Evolutionary conservation across 1,140 invertebrate genomes (phyloP), one percentile per base, ranked within the genome.

Genomic region (Bombus confusus): DNA sequence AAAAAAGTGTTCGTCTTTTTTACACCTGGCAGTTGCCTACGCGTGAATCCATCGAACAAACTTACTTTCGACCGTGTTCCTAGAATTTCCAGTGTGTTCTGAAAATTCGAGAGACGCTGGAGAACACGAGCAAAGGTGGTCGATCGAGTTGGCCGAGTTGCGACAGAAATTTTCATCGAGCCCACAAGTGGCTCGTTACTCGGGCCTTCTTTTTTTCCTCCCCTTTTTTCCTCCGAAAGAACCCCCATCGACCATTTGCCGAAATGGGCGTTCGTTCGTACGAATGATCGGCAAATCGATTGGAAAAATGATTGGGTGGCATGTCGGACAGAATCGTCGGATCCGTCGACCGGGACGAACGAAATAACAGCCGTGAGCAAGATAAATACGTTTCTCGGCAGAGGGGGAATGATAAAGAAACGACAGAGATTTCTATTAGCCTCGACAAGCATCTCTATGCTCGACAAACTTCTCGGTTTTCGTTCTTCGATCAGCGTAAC

Each of bases 281-380:
- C 75, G 82, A 78, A 83, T 71, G 82, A 83, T 83, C 74, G 82
- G 72, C 37, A 83, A 83, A 83, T 78, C 82, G 82, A 68, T 83
- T 57, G 82, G 82, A 83, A 83, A 83, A 83, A 83, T 78, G 82
- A 83, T 78, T 78, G 74, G 74, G 52, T 43, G 57, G 83, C 43
- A 39, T 34, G 66, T 72, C 75, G 83, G 31, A 57, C 39, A 72
- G 37, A 41, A 72, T 71, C 66, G 66, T 31, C 47, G 75, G 28
- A 68, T 71, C 83, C n/a, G 34, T 76, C 74, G 52, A 31, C 22
- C 74, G 28, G 37, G 47, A 71, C 52, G 76, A 62, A 72, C 66
- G 68, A 80, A 85, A 85, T 85, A 79, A 73, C 68, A 39, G 18
- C 39, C 22, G 25, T 31, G 76, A 80, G 57, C 68, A 83, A 83